A percentile compares a stretch with the other conserved stretches of the same genome.
phyloP scores from a whole-genome alignment of 2,888 invertebrate genomes.

The Eumacrocentrus americanus region DNA sequence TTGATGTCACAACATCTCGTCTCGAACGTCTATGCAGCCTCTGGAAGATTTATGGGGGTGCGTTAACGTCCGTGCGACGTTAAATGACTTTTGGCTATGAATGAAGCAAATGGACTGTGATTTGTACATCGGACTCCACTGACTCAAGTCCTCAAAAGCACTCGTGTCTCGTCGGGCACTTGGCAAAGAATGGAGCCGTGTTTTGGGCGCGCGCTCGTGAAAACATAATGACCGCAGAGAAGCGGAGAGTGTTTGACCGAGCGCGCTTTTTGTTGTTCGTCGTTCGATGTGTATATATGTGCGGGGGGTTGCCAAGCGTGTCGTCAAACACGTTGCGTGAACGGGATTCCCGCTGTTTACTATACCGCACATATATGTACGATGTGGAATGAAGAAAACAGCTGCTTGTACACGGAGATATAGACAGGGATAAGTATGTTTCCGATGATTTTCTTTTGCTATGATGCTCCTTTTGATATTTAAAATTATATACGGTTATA shows the following conservation, averaged over 20 bases:
- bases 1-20: conserved; percentile 17
- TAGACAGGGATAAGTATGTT: conserved; percentile 4
- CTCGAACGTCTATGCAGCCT: conserved; percentile 14
- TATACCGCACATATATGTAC: not conserved
- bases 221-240: conserved; percentile 48
- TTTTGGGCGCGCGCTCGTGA: conserved; percentile 49
- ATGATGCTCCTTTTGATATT: too few species aligned
- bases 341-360: conserved; percentile 6
- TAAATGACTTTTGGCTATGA: conserved; percentile 52
- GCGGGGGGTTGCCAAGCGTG: not conserved
- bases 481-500: too few species aligned
- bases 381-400: not conserved
- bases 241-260: conserved; percentile 34
- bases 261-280: conserved; percentile 2
- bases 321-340: not conserved
- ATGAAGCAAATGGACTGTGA: conserved; percentile 59
- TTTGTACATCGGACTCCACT: conserved; percentile 53
- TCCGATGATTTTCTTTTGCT: too few species aligned
- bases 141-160: not conserved
- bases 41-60: conserved; percentile 50
- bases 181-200: conserved; percentile 48
- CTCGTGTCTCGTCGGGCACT: conserved; percentile 28
- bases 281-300: not conserved
- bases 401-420: conserved; percentile 14
- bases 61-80: conserved; percentile 48